Evolutionary conservation across 2,113 vertebrate genomes (phyloP).

Genomic region (Oreochromis niloticus): DNA sequence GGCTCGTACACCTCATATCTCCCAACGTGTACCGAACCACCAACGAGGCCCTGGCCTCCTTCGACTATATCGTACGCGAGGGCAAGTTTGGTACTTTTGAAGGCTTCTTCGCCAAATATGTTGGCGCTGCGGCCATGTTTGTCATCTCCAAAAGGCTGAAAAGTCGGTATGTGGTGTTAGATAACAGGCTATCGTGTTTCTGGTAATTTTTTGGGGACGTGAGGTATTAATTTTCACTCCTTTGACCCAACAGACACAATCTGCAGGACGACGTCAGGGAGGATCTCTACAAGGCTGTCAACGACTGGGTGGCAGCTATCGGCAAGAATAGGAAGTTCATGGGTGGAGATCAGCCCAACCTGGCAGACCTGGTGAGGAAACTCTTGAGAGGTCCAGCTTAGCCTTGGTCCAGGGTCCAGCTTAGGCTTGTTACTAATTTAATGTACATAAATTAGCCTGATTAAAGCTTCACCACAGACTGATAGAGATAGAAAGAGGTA

Average conservation of each 20-base stretch:
- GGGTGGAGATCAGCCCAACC: slow-evolving; percentile 87
- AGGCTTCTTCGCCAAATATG: slow-evolving; percentile 89
- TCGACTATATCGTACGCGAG: slow-evolving; percentile 95
- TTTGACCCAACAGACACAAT: slow-evolving; percentile 74
- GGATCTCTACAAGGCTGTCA: slow-evolving; percentile 87
- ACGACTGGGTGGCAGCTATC: slow-evolving; percentile 87
- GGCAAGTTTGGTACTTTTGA: slow-evolving; percentile 88
- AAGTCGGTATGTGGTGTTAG: slow-evolving; percentile 72
- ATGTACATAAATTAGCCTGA: background rate
- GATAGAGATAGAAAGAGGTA: rapidly evolving
- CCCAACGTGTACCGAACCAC: slow-evolving; percentile 94
- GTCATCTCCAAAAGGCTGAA: slow-evolving; percentile 88
- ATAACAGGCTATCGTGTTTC: rapidly evolving
- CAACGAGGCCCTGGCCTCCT: slow-evolving; percentile 86
- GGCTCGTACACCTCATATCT: slow-evolving; percentile 96
- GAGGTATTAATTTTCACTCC: background rate
- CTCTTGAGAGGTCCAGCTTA: background rate
- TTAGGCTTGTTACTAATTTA: background rate
- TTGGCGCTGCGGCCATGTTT: slow-evolving; percentile 91
- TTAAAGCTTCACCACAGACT: background rate
- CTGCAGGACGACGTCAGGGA: slow-evolving; percentile 86
- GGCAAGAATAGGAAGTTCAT: slow-evolving; percentile 88
- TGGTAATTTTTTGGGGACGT: rapidly evolving
- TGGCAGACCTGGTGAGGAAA: slow-evolving; percentile 87
- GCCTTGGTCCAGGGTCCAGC: background rate